Percentiles rank a stretch among this genome's conserved stretches.
phyloP scores from a whole-genome alignment of 2,888 invertebrate genomes.

The Oxycera nigricornis region DNA sequence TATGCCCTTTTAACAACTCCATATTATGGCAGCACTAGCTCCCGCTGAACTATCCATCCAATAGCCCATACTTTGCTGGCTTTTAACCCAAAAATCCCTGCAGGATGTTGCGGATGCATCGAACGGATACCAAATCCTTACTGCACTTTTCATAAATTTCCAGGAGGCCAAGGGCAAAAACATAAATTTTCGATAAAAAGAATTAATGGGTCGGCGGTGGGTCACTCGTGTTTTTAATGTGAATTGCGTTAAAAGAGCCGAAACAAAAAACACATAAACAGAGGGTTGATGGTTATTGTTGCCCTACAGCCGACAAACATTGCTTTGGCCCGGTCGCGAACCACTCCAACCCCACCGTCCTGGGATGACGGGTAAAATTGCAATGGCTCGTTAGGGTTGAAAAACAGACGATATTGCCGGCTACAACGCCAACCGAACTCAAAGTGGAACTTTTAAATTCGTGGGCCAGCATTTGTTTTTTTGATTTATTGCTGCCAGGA shows the following conservation, averaged over 20 bases:
- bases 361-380: not conserved
- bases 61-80: not conserved
- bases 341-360: not conserved
- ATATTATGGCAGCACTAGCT: too few relatives aligned
- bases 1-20: too few relatives aligned
- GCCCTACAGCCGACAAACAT: conserved; percentile 21
- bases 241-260: conserved; percentile 27
- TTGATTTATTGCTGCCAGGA: conserved; percentile 25
- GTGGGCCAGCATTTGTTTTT: conserved; percentile 30
- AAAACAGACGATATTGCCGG: not conserved
- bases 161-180: conserved; percentile 45
- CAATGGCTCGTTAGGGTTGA: not conserved
- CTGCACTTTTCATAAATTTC: conserved; percentile 45
- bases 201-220: conserved; percentile 39
- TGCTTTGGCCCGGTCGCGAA: not conserved
- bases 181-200: conserved; percentile 39
- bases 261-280: conserved; percentile 21
- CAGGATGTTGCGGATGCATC: not conserved
- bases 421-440: not conserved
- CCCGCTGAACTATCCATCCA: too few relatives aligned
- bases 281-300: conserved; percentile 29
- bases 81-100: not conserved
- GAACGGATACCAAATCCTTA: conserved; percentile 6
- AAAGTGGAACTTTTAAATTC: conserved; percentile 31
- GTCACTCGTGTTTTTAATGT: conserved; percentile 39